Base-by-base conservation (phyloP, 35 echinoderm and acorn worm species). In the Apostichopus japonicus region DNA sequence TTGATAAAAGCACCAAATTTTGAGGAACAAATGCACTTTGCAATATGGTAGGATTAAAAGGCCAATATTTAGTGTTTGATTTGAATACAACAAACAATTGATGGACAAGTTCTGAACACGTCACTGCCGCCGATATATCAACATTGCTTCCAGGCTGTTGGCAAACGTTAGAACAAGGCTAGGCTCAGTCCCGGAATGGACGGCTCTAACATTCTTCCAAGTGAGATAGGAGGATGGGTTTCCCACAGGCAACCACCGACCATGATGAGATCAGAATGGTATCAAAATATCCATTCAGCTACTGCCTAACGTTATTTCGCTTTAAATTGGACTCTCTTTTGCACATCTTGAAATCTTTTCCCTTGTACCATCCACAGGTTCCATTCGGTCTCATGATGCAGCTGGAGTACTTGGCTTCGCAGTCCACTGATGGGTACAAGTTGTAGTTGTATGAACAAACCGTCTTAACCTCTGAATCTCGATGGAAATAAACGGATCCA, bases 391-490 rank as follows among this genome's bases (percentile, higher is more conserved):
- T 90, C n/a, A 86, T 58, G 59, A 97, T 79, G 59, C 96, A 97
- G 19, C 92, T 90, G 19, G 96, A 97, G 65, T 88, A 92, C 73
- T 87, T 93, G 21, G 90, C 96, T 54, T 94, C 96, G 55, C 96
- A 97, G 86, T 97, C 96, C 53, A 54, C 71, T 53, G 93, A 81
- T 21, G 79, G 55, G 77, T 92, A 87, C 44, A 93, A 70, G 77
- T 93, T 90, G 16, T 93, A 78, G 56, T 97, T 97, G 80, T 97
- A 97, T 9, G 96, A 77, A 63, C 96, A 97, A 67, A 97, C 93
- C 9, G 77, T 87, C 71, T 95, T 96, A 53, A 82, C 91, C 62
- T 93, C 79, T 4, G 96, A 21, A 24, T 93, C 92, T 77, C 93
- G 77, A 10, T 93, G 93, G 78, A 94, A 97, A 71, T 95, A 97